These are phyloP conservation scores for Myrmecobius fasciatus DNA, from an alignment of 2,113 vertebrate genomes.

Conservation along the genomic window DNA sequence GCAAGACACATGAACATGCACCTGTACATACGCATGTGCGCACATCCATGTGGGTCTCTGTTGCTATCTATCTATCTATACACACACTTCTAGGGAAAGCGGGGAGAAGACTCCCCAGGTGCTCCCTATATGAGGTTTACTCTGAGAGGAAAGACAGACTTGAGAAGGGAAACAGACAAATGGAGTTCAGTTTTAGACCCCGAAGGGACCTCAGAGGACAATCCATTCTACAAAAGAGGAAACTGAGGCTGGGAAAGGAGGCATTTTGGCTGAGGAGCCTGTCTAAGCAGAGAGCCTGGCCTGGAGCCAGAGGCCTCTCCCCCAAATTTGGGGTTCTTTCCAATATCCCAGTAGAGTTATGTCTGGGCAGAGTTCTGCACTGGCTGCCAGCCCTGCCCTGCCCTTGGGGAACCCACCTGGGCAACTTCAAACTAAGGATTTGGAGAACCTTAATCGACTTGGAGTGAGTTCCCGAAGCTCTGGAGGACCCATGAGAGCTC, in stretches of 20 bases:
- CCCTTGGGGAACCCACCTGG: not conserved
- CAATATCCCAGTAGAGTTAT: not conserved
- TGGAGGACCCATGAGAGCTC: not conserved
- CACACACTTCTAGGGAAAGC: not conserved
- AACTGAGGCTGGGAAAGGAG: not conserved
- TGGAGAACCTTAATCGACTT: not conserved
- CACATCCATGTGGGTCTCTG: no score
- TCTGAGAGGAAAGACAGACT: not conserved
- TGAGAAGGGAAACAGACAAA: not conserved
- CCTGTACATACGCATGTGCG: no score
- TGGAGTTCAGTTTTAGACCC: not conserved
- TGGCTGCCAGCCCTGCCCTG: not conserved
- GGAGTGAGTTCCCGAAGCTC: not conserved
- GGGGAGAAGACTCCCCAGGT: not conserved
- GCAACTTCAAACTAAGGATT: not conserved
- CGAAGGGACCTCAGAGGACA: not conserved
- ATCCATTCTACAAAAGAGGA: not conserved
- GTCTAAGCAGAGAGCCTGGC: not conserved
- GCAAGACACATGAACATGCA: no score
- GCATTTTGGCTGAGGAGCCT: not conserved
- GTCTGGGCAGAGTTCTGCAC: not conserved
- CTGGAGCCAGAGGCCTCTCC: not conserved
- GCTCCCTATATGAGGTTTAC: not conserved
- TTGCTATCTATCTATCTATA: no score
- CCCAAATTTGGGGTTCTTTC: not conserved